Conservation (phyloP, 2,888 invertebrate genomes). For the Orgyia antiqua region DNA sequence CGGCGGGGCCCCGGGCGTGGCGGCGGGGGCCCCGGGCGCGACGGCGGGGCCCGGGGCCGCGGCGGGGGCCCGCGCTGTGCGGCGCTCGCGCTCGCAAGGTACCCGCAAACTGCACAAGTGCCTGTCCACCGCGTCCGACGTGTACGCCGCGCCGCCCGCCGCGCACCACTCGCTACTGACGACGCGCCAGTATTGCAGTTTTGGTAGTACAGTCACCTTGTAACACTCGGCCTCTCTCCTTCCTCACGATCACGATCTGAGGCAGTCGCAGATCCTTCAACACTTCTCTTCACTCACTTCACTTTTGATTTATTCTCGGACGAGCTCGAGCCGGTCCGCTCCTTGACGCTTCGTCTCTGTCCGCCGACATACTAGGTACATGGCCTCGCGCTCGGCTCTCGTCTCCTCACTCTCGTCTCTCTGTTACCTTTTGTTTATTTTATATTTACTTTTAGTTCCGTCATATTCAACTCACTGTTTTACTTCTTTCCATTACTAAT, state of each 20-base stretch:
- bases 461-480: slow-evolving; percentile 37
- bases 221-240: slow-evolving; percentile 53
- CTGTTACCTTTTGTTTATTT: slow-evolving; percentile 29
- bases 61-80: slow-evolving; percentile 65
- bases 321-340: slow-evolving; percentile 9
- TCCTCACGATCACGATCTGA: slow-evolving; percentile 52
- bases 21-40: slow-evolving; percentile 71
- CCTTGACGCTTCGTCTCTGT: slow-evolving; percentile 13
- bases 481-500: slow-evolving; percentile 34
- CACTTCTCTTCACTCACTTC: slow-evolving; percentile 21
- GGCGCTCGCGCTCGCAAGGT: slow-evolving; percentile 96
- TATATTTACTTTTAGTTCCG: slow-evolving; percentile 22
- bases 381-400: not conserved
- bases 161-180: slow-evolving; percentile 84
- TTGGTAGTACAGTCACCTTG: slow-evolving; percentile 93
- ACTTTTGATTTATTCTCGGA: slow-evolving; percentile 15
- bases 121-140: slow-evolving; percentile 92
- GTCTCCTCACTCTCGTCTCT: slow-evolving; percentile 4
- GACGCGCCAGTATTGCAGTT: slow-evolving; percentile 96
- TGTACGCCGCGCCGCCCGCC: slow-evolving; percentile 81
- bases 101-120: slow-evolving; percentile 95
- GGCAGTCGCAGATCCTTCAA: slow-evolving; percentile 72
- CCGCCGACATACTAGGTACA: slow-evolving; percentile 1
- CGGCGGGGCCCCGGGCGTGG: slow-evolving; percentile 71
- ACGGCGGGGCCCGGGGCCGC: slow-evolving; percentile 34